Evolutionary conservation across 2,888 invertebrate species (phyloP).

Genomic region (Aspidiotus destructor): DNA sequence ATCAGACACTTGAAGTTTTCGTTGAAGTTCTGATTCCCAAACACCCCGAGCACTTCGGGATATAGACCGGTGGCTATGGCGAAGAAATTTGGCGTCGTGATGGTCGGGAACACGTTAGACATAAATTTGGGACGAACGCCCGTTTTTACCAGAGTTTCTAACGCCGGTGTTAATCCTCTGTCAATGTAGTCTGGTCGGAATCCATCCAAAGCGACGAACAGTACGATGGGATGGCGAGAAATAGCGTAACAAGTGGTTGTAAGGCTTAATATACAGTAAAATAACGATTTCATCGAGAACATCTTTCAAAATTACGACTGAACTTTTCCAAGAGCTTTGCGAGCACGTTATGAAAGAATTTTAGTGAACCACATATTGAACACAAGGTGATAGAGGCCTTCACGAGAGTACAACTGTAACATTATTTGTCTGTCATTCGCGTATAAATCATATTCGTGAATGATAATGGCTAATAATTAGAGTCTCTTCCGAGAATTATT

Average conservation of each 20-base stretch:
- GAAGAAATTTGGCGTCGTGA: constrained; percentile 66
- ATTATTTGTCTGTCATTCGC: too few species aligned
- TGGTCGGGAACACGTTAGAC: constrained; percentile 56
- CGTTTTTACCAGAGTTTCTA: constrained; percentile 48
- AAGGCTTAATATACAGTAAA: too few species aligned
- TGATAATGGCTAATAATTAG: too few species aligned
- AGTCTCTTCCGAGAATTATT: too few species aligned
- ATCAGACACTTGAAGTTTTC: constrained; percentile 37
- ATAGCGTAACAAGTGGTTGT: neutral
- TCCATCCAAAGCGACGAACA: constrained; percentile 60
- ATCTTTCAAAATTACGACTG: too few species aligned
- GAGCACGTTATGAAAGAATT: too few species aligned
- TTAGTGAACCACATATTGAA: too few species aligned
- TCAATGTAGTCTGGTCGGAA: constrained; percentile 44
- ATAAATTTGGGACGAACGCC: constrained; percentile 53
- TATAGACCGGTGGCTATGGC: constrained; percentile 60
- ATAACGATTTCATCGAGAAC: too few species aligned
- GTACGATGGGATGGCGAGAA: constrained; percentile 45
- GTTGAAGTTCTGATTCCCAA: constrained; percentile 54
- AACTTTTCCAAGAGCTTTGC: too few species aligned
- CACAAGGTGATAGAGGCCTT: too few species aligned
- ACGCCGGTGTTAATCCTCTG: constrained; percentile 46
- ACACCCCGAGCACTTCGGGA: constrained; percentile 58
- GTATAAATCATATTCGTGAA: too few species aligned
- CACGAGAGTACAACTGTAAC: too few species aligned